A percentile compares a stretch with the other conserved stretches of the same genome.
These are phyloP conservation scores for Alcedo quadribrachys DNA, from an alignment of 2,797 vertebrate genomes.

Conservation along the genomic window DNA sequence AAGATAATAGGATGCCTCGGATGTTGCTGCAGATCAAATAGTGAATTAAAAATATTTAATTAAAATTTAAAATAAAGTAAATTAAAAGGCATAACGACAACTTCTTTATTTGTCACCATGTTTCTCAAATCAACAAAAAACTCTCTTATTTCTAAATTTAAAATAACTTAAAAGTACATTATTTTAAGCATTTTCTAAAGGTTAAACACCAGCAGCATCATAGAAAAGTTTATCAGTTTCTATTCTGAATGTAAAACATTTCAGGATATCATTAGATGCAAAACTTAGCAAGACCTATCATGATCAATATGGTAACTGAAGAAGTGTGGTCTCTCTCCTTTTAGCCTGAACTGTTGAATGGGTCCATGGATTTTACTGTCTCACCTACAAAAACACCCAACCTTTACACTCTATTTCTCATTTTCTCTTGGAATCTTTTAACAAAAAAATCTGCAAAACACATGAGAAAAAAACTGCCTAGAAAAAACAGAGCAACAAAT, in stretches of 20 bases:
- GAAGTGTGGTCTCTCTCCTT: not conserved
- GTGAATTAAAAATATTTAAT: constrained; percentile 59
- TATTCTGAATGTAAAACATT: not conserved
- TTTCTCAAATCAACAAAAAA: not conserved
- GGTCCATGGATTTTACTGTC: constrained; percentile 14
- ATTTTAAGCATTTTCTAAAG: not conserved
- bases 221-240: not conserved
- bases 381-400: not conserved
- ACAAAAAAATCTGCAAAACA: not conserved
- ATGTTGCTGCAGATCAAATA: constrained; percentile 54
- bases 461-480: not conserved
- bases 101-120: not conserved
- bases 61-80: constrained; percentile 44
- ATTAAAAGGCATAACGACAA: constrained; percentile 12
- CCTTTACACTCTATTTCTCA: not conserved
- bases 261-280: not conserved
- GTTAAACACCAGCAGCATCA: not conserved
- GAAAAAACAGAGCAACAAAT: not conserved
- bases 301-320: not conserved
- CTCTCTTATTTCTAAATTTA: not conserved
- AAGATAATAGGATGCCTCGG: constrained; percentile 55
- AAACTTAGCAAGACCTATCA: not conserved
- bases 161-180: not conserved
- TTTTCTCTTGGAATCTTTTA: not conserved
- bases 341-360: not conserved